Conservation (phyloP, 1,140 invertebrate species). For the Drosophila miranda region DNA sequence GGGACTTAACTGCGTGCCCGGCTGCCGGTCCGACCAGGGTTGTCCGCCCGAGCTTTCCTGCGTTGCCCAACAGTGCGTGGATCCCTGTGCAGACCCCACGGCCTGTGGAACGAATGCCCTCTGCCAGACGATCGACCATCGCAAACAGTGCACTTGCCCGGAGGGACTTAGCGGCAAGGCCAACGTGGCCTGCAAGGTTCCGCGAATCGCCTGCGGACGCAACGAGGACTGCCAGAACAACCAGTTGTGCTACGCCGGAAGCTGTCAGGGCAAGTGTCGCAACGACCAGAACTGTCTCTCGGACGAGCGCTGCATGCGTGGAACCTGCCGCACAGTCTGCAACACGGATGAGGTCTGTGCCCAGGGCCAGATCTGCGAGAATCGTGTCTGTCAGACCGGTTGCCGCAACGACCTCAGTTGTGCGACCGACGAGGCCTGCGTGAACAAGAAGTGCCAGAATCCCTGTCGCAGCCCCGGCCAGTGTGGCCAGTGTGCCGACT, state of each 20-base stretch:
- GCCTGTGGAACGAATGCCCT: conserved; percentile 92
- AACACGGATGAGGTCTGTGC: conserved; percentile 92
- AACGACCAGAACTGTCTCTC: conserved; percentile 91
- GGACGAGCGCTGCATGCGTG: conserved; percentile 91
- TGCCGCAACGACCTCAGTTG: conserved; percentile 93
- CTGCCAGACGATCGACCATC: conserved; percentile 88
- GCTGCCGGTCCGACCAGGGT: conserved; percentile 91
- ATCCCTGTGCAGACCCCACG: conserved; percentile 89
- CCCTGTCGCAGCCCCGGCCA: conserved; percentile 87
- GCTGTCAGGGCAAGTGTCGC: conserved; percentile 89
- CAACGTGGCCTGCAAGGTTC: conserved; percentile 87
- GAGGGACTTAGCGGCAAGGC: conserved; percentile 89
- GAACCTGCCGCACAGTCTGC: conserved; percentile 91
- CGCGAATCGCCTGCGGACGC: conserved; percentile 85
- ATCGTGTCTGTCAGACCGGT: conserved; percentile 91
- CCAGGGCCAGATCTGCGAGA: conserved; percentile 92
- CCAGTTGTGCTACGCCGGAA: conserved; percentile 88
- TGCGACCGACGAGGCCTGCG: conserved; percentile 88
- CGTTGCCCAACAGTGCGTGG: conserved; percentile 88
- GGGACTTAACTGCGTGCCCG: conserved; percentile 88
- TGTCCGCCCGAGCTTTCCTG: conserved; percentile 89
- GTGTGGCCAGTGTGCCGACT: conserved; percentile 93
- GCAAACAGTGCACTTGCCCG: conserved; percentile 89
- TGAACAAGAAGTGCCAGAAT: conserved; percentile 92
- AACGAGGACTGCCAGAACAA: conserved; percentile 87